Base-by-base conservation (phyloP, 2,888 invertebrate genomes). In the Eurois occulta region DNA sequence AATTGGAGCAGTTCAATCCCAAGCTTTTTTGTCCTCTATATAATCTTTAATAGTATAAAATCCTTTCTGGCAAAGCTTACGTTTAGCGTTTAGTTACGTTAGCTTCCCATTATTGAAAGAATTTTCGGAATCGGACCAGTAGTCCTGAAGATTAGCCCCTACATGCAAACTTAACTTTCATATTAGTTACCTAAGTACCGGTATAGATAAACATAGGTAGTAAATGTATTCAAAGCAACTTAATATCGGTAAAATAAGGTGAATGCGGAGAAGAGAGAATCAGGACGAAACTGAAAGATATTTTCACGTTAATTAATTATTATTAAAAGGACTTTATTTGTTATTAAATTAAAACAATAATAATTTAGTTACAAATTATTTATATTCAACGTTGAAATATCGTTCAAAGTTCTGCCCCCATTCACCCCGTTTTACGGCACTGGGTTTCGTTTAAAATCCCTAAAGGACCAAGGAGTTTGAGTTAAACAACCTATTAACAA, bases 361-460 rank as follows among this genome's bases (percentile, higher is more conserved):
- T 24, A 2, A 48, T 48, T 21, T 24, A 48, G 10, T 48, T 24
- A 48, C 48, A 48, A 48, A 48, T 3, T 21, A 48, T 52, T 52
- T 52, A 4, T 24, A 52, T 52, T 52, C 16, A 58, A 28, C 28
- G 16, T 58, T 58, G 16, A 58, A 58, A 28, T 6, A 58, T 16
- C 28, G 28, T 11, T 58, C 7, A 28, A 58, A 58, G 7, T 58
- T 58, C 13, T 28, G 28, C 28, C 28, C 28, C 28, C 16, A 28
- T 58, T 58, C 16, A 7, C 58, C 28, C 16, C 7, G 16, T 58
- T 58, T 58, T 28, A 58, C 28, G 58, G 16, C 16, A 11, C 24
- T 13, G 28, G 18, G 41, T 64, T 43, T 65, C 60, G 32, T 83
- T 69, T 46, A 32, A 60, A 81, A 64, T 78, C 21, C 67, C 58